These are phyloP conservation scores for Tenthredo amoena DNA, from an alignment of 2,888 invertebrate species.

Conservation along the genomic window DNA sequence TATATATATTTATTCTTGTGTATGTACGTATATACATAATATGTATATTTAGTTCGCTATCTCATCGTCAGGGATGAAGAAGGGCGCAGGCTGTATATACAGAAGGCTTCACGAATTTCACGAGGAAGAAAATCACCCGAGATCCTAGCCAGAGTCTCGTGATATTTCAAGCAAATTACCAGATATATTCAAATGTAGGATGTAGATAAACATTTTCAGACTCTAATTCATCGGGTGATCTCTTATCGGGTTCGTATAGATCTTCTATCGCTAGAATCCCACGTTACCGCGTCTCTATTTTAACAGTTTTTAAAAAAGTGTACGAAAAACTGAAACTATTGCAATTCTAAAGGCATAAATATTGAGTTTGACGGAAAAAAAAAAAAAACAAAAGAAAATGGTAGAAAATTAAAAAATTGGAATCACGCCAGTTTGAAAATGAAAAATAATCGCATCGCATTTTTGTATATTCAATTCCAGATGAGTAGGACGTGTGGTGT, in stretches of 20 bases:
- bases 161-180: slow-evolving; percentile 5
- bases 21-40: background rate
- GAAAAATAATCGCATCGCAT: background rate
- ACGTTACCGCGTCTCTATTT: no score
- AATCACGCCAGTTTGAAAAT: background rate
- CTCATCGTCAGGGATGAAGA: background rate
- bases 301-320: background rate
- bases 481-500: background rate
- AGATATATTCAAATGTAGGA: background rate
- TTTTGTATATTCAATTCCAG: background rate
- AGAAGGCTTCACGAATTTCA: background rate
- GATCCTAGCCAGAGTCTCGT: background rate
- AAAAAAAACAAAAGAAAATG: background rate
- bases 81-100: background rate
- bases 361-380: background rate
- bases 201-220: background rate
- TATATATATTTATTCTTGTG: background rate
- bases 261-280: no score
- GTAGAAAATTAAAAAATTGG: background rate
- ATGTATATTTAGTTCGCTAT: slow-evolving; percentile 8
- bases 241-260: no score
- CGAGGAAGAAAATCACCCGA: background rate
- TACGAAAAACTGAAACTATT: background rate
- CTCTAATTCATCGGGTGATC: background rate
- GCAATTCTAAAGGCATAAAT: background rate